Conservation (phyloP, 2,888 invertebrate species). For the Cosmia pyralina region DNA sequence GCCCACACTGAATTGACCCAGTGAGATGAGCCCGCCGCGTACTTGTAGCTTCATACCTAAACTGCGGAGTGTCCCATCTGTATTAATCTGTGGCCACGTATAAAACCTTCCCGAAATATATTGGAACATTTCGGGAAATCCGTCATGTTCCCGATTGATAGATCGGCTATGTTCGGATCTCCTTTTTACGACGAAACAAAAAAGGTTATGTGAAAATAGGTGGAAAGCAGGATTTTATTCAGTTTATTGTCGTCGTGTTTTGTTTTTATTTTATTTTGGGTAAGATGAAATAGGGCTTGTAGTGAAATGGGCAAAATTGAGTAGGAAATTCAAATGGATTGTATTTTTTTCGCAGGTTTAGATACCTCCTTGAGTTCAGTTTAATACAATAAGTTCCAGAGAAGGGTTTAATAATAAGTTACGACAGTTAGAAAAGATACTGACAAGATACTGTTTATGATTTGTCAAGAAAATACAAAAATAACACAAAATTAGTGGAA, state of each 20-base stretch:
- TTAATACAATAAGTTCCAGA: no score
- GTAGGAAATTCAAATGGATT: not conserved
- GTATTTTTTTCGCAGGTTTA: not conserved
- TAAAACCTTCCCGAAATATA: constrained; percentile 13
- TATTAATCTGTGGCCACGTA: no score
- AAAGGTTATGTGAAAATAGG: constrained; percentile 24
- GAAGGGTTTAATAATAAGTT: not conserved
- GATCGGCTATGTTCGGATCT: not conserved
- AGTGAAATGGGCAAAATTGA: not conserved
- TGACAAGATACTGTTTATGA: not conserved
- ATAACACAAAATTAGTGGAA: not conserved
- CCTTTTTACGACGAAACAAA: constrained; percentile 36
- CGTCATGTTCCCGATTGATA: constrained; percentile 13
- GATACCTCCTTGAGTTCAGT: not conserved
- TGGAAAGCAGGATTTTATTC: constrained; percentile 5
- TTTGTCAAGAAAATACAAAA: not conserved
- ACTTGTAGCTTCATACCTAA: no score
- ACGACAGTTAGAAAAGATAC: not conserved
- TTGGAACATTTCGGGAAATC: constrained; percentile 18
- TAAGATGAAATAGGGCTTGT: not conserved
- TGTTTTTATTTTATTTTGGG: constrained; percentile 28
- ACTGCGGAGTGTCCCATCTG: no score
- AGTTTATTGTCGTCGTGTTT: not conserved
- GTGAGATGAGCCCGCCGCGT: no score
- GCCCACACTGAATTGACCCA: no score